phyloP scores from a whole-genome alignment of 2,888 invertebrate species.

The Girardia tigrina region DNA sequence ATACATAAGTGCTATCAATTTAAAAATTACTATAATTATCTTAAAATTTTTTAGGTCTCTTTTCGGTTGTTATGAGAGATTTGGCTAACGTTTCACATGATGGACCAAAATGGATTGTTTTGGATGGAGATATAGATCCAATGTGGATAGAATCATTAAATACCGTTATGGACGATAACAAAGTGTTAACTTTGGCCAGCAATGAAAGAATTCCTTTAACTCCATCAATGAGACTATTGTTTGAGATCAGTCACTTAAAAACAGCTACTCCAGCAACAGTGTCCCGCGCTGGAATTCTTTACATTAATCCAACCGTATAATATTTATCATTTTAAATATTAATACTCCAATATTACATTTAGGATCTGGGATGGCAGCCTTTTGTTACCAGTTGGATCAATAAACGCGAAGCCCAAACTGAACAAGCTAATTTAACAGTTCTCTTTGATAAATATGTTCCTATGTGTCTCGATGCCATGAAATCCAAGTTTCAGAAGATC shows the following conservation, averaged over 20 bases:
- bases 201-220: constrained; percentile 87
- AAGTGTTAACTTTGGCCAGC: constrained; percentile 81
- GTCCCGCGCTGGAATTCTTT: constrained; percentile 83
- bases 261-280: constrained; percentile 94
- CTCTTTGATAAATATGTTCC: constrained; percentile 91
- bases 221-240: constrained; percentile 76
- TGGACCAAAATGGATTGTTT: constrained; percentile 71
- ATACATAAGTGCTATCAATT: too few species aligned
- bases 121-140: constrained; percentile 92
- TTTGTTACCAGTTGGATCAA: constrained; percentile 66
- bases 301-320: constrained; percentile 68
- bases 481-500: constrained; percentile 78
- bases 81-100: constrained; percentile 76
- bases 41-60: constrained; percentile 55
- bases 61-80: constrained; percentile 87
- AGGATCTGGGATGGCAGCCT: constrained; percentile 81
- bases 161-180: constrained; percentile 96
- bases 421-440: constrained; percentile 70
- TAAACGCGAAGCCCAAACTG: constrained; percentile 53
- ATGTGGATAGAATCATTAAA: constrained; percentile 97
- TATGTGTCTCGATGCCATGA: constrained; percentile 69
- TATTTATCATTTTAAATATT: background rate
- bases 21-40: background rate
- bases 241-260: constrained; percentile 82
- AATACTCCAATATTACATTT: background rate